phyloP scores from a whole-genome alignment of 1,140 invertebrate species.

The Ips nitidus region DNA sequence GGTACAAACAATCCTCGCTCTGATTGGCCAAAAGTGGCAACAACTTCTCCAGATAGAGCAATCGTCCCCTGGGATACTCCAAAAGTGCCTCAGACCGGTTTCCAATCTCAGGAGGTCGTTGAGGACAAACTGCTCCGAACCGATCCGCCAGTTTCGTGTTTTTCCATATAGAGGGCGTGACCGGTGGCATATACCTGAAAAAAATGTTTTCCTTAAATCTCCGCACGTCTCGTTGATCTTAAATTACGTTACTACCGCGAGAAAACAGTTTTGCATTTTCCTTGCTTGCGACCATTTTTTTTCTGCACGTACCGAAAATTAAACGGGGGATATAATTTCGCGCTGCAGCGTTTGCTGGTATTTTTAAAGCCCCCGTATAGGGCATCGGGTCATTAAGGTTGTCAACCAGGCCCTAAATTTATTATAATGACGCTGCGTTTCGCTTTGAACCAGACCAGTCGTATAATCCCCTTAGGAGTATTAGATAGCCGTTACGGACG shows the following conservation, averaged over 20 bases:
- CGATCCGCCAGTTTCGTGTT: conserved; percentile 78
- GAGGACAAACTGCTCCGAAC: conserved; percentile 87
- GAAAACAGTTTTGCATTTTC: conserved; percentile 3
- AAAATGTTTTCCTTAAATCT: background rate
- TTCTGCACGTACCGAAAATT: conserved; percentile 9
- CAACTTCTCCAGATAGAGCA: conserved; percentile 79
- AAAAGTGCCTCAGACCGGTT: conserved; percentile 73
- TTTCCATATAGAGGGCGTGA: conserved; percentile 86
- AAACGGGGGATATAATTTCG: conserved; percentile 5
- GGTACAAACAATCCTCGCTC: conserved; percentile 95
- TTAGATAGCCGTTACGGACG: background rate
- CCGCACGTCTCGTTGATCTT: background rate
- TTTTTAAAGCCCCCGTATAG: conserved; percentile 1
- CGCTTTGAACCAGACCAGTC: background rate
- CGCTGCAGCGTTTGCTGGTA: background rate
- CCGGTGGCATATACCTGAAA: conserved; percentile 89
- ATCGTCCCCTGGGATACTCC: conserved; percentile 74
- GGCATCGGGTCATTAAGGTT: conserved; percentile 6
- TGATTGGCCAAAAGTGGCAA: conserved; percentile 83
- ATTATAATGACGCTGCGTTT: background rate
- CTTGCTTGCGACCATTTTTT: conserved; percentile 10
- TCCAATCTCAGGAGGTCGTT: conserved; percentile 69
- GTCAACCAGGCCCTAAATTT: conserved; percentile 1
- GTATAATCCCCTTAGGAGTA: conserved; percentile 3
- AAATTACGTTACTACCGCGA: conserved; percentile 8